Evolutionary conservation across 92 coral and sea anemone genomes (phyloP).

Genomic region (Umimayanthus chanpuru): DNA sequence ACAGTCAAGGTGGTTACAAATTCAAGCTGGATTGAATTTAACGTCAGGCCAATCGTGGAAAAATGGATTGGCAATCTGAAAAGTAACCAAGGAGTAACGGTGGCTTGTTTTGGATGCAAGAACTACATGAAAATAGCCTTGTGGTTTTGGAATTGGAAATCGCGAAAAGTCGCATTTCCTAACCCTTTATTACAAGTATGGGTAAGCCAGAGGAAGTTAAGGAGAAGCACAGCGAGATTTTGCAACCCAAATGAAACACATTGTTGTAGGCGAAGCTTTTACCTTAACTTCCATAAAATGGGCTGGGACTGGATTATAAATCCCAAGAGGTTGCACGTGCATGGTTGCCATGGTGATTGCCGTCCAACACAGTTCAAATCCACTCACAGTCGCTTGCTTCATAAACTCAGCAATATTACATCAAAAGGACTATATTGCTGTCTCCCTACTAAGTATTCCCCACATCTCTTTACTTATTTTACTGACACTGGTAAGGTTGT

Average conservation of each 20-base stretch:
- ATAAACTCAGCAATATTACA: not conserved
- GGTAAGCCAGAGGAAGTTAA: not conserved
- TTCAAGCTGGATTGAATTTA: slow-evolving; percentile 34
- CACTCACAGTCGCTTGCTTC: not conserved
- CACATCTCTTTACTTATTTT: not conserved
- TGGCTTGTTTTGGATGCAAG: not conserved
- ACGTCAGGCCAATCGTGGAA: slow-evolving; percentile 3
- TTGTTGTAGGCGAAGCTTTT: slow-evolving; percentile 8
- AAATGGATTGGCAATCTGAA: slow-evolving; percentile 3
- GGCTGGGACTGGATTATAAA: slow-evolving; percentile 28
- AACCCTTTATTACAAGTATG: not conserved
- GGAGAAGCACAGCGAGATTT: slow-evolving; percentile 5
- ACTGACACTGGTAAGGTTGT: not conserved
- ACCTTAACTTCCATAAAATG: not conserved
- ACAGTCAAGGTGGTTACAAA: not conserved
- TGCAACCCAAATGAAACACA: not conserved
- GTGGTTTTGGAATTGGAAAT: slow-evolving; percentile 37
- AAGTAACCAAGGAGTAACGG: slow-evolving; percentile 4
- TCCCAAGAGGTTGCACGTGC: not conserved
- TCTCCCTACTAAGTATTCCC: not conserved
- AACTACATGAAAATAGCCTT: not conserved
- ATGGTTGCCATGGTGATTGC: slow-evolving; percentile 25
- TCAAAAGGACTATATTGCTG: slow-evolving; percentile 7
- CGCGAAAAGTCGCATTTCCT: not conserved
- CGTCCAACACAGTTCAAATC: not conserved